A percentile compares a stretch with the other conserved stretches of the same genome.
Conservation (phyloP, 35 echinoderm and acorn worm species). For the Lytechinus variegatus region DNA sequence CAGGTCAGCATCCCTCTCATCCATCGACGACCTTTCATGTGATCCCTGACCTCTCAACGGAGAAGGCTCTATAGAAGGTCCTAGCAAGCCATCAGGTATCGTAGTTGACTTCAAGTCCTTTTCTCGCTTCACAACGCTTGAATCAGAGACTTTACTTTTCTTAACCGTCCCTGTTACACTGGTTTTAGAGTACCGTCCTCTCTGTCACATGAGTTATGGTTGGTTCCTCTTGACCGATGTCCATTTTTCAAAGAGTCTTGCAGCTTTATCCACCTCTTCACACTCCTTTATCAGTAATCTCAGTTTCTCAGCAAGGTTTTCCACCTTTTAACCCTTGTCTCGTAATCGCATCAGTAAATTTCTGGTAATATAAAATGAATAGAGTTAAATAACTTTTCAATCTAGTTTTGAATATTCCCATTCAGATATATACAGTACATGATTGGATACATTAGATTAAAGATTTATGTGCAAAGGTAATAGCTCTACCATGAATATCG, state of each 20-base stretch:
- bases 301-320: constrained; percentile 59
- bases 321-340: constrained; percentile 63
- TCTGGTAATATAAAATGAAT: neutral
- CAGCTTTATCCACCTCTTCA: constrained; percentile 50
- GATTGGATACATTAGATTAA: too few relatives aligned
- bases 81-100: constrained; percentile 41
- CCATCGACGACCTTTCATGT: neutral
- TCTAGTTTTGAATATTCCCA: too few relatives aligned
- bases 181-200: neutral
- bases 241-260: constrained; percentile 64
- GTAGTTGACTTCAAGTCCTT: constrained; percentile 52
- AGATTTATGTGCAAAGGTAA: too few relatives aligned
- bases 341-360: constrained; percentile 45
- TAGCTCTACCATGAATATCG: too few relatives aligned
- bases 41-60: neutral
- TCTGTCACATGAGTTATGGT: neutral
- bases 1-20: neutral
- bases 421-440: too few relatives aligned
- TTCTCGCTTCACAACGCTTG: neutral
- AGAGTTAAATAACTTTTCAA: too few relatives aligned
- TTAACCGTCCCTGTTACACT: neutral
- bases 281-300: constrained; percentile 44
- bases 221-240: constrained; percentile 41
- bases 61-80: constrained; percentile 14
- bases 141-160: neutral